Evolutionary conservation across 2,888 invertebrate species (phyloP).

Genomic region (Venusia cambrica): DNA sequence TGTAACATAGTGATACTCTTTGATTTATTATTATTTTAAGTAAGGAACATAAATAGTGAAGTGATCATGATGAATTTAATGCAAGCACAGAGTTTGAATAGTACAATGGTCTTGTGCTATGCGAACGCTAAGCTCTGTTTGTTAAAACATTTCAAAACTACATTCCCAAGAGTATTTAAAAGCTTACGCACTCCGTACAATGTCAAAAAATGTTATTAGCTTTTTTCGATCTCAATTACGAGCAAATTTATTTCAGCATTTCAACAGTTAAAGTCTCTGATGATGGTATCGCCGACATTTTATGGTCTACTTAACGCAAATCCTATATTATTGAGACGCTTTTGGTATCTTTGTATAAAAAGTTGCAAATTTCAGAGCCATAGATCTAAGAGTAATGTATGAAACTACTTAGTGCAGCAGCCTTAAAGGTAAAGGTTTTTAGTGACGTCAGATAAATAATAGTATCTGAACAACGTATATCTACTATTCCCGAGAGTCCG

Average conservation of each 20-base stretch:
- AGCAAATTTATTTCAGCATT: slow-evolving; percentile 18
- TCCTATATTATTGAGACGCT: slow-evolving; percentile 51
- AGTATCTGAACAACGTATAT: no score
- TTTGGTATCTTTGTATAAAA: slow-evolving; percentile 43
- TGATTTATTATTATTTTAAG: no score
- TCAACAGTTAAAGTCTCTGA: slow-evolving; percentile 13
- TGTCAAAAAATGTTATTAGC: slow-evolving; percentile 19
- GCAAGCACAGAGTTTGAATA: no score
- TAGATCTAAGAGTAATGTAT: slow-evolving; percentile 21
- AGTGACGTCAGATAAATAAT: no score
- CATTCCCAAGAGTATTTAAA: slow-evolving; percentile 9
- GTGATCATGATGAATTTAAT: no score
- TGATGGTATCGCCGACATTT: slow-evolving; percentile 52
- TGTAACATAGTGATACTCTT: no score
- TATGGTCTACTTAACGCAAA: slow-evolving; percentile 64
- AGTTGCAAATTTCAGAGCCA: slow-evolving; percentile 37
- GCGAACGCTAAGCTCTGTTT: no score
- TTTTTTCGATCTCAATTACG: slow-evolving; percentile 24
- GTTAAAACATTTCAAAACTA: slow-evolving; percentile 10
- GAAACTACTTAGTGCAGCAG: no score
- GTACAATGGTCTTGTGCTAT: no score
- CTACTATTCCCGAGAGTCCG: no score
- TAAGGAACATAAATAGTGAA: no score
- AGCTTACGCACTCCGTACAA: slow-evolving; percentile 9
- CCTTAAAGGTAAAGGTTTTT: no score